Evolutionary conservation across 2,797 vertebrate genomes (phyloP), one percentile per base, ranked within the genome.

Genomic region (Pantherophis vulpinus): DNA sequence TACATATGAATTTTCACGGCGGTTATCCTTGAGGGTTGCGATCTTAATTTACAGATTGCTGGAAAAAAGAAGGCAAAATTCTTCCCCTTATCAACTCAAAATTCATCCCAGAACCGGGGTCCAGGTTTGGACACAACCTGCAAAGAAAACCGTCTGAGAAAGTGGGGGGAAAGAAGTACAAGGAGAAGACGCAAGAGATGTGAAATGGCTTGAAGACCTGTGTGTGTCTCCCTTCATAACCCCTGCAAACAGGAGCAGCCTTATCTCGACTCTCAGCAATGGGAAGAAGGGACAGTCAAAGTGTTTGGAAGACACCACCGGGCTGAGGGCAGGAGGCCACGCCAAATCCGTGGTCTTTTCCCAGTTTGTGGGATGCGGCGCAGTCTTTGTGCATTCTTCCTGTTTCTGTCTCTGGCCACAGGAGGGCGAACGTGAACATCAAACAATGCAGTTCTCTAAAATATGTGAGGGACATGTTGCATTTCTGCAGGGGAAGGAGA

Each of bases 341-440:
- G 1, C 55, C 87, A n/a, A 6, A 23, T 13, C 5, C 5, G 18
- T 3, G 16, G 47, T 1, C n/a, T 54, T 47, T 20, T 20, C 37
- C 25, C 59, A 2, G 23, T 25, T 37, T 88, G 27, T 63, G 37
- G 29, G 51, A 90, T 47, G 25, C 14, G 42, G 58, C 8, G 18
- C 20, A 1, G 20, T 59, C 2, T 27, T 27, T 47, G 74, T 47
- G 74, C 37, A 83, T 23, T 83, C 20, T 83, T 83, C 32, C 37
- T 12, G 9, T 51, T 63, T 61, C 58, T n/a, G 27, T 13, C 9
- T 86, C 10, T 42, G 54, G 5, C 90, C 94, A 94, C 94, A 32
- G 88, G 94, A 88, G 94, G 94, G 92, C 94, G 92, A 27, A 63
- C 27, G 0, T 32, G 37, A 47, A 79, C 47, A 55, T 27, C 12